A percentile compares a stretch with the other conserved stretches of the same genome.
Conservation (phyloP, 2,888 invertebrate species). For the Cheilosia vulpina region DNA sequence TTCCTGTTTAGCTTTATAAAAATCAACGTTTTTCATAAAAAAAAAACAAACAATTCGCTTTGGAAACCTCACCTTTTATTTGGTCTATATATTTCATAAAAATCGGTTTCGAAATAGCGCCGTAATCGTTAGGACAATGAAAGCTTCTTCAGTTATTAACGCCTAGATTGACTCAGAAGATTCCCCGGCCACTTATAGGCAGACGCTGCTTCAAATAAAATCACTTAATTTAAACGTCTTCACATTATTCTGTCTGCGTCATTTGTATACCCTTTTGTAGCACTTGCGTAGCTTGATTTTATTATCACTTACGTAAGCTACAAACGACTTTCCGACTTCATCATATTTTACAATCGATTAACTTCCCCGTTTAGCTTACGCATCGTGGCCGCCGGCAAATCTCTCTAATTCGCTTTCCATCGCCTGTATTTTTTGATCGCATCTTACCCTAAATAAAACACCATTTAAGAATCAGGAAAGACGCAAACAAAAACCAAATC, state of each 20-base stretch:
- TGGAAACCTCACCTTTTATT: no score
- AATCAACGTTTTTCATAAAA: no score
- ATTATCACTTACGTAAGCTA: not conserved
- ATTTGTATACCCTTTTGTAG: not conserved
- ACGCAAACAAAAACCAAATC: not conserved
- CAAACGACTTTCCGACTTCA: not conserved
- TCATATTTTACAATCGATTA: slow-evolving; percentile 43
- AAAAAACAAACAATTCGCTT: no score
- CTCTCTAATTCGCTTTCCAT: slow-evolving; percentile 49
- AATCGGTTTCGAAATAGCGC: no score
- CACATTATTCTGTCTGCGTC: no score
- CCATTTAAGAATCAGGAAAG: slow-evolving; percentile 21
- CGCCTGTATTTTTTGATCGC: slow-evolving; percentile 15
- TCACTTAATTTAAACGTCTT: no score
- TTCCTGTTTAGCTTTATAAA: no score
- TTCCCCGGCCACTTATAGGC: fast-evolving
- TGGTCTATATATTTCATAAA: no score
- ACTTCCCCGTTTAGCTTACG: slow-evolving; percentile 15
- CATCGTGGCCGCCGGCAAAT: slow-evolving; percentile 3
- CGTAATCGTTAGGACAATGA: no score
- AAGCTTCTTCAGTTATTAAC: no score
- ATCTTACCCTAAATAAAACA: slow-evolving; percentile 21
- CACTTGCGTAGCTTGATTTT: not conserved
- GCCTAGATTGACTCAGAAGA: no score
- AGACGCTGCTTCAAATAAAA: no score